A percentile compares a stretch with the other conserved stretches of the same genome.
These are phyloP conservation scores for Atethmia centrago DNA, from an alignment of 2,888 invertebrate genomes.

Conservation along the genomic window DNA sequence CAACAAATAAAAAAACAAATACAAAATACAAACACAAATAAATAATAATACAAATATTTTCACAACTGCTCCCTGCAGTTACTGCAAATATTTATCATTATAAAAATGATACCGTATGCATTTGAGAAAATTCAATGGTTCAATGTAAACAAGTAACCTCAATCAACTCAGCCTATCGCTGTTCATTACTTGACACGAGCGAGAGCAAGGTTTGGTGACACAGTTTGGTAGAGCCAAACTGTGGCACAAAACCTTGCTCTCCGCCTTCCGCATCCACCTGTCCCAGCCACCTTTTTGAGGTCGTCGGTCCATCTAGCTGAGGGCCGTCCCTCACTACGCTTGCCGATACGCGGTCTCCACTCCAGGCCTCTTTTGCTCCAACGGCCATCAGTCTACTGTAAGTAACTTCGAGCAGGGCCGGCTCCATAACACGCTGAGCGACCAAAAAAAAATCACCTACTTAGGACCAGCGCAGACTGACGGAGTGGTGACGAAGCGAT, in stretches of 20 bases:
- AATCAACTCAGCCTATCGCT: background rate
- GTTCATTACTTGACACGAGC: background rate
- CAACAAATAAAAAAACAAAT: too few relatives aligned
- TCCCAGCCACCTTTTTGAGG: background rate
- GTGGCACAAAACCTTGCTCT: background rate
- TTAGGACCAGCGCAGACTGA: background rate
- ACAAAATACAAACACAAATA: too few relatives aligned
- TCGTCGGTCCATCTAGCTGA: background rate
- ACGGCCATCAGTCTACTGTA: background rate
- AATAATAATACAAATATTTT: too few relatives aligned
- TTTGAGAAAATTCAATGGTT: too few relatives aligned
- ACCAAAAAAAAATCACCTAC: background rate
- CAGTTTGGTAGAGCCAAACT: background rate
- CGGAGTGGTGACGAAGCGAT: background rate
- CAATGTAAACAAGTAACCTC: too few relatives aligned
- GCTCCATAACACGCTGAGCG: background rate
- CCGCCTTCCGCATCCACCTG: background rate
- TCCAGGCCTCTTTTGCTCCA: background rate
- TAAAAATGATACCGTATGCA: too few relatives aligned
- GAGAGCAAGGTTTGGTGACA: too few relatives aligned
- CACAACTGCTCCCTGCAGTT: too few relatives aligned
- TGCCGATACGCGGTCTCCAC: background rate
- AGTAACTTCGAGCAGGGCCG: background rate
- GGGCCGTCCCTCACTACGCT: background rate
- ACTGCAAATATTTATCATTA: too few relatives aligned